phyloP scores from a whole-genome alignment of 2,797 vertebrate genomes.

The Coilia nasus region DNA sequence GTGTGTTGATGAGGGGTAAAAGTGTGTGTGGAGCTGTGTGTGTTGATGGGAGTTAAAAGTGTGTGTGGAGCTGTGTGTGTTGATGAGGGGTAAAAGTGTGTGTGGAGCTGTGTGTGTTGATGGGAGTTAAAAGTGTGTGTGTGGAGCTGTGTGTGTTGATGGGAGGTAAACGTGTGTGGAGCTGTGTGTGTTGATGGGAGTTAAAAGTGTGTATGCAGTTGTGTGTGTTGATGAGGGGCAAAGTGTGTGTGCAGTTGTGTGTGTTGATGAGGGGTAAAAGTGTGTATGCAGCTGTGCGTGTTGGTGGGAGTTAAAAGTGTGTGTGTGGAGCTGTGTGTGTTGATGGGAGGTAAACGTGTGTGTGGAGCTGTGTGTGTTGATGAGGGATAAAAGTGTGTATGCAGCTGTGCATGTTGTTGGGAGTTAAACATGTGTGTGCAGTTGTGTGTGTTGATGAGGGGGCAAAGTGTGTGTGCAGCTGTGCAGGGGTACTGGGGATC shows the following conservation, averaged over 20 bases:
- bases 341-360: too few species aligned
- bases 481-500: background rate
- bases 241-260: background rate
- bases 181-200: background rate
- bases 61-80: background rate
- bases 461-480: background rate
- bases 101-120: background rate
- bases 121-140: too few species aligned
- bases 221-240: too few species aligned
- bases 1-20: background rate
- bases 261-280: background rate
- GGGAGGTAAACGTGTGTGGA: too few species aligned
- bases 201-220: background rate
- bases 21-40: background rate
- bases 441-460: background rate
- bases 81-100: background rate
- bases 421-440: conserved; percentile 1
- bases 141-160: too few species aligned
- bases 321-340: too few species aligned
- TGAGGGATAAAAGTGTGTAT: too few species aligned
- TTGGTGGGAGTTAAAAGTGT: too few species aligned
- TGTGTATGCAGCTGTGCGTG: background rate
- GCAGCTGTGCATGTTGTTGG: too few species aligned
- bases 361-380: too few species aligned
- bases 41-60: too few species aligned